These are phyloP conservation scores for Iselma pallidipennis DNA, from an alignment of 2,888 invertebrate species.

Conservation along the genomic window DNA sequence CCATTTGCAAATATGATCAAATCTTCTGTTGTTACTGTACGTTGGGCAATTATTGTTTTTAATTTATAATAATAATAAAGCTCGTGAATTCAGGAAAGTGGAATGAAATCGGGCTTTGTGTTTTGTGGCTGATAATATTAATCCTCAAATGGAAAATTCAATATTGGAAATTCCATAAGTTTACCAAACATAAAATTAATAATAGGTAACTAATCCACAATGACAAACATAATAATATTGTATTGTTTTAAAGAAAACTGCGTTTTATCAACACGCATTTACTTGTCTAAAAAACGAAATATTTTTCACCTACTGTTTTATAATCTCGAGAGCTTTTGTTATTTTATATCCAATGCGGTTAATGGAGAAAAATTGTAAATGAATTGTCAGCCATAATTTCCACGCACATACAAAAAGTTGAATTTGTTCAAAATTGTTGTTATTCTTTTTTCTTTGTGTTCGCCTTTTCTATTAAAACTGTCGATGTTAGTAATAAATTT, in stretches of 20 bases:
- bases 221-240: too few species aligned
- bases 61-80: background rate
- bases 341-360: too few species aligned
- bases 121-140: background rate
- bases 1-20: too few species aligned
- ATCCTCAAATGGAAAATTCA: background rate
- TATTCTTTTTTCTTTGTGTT: background rate
- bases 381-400: background rate
- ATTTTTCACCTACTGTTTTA: too few species aligned
- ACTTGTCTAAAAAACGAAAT: too few species aligned
- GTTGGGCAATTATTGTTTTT: background rate
- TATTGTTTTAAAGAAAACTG: too few species aligned
- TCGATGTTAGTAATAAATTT: slow-evolving; percentile 4
- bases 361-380: too few species aligned
- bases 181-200: too few species aligned
- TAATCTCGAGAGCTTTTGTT: too few species aligned
- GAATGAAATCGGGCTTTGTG: background rate
- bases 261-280: too few species aligned
- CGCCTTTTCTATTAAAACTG: background rate
- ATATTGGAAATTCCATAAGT: background rate
- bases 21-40: too few species aligned
- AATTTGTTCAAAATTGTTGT: background rate
- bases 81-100: background rate
- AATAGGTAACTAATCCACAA: background rate
- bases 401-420: too few species aligned